Base-by-base conservation (phyloP, 2,113 vertebrate species). In the Cygnus buccinator region DNA sequence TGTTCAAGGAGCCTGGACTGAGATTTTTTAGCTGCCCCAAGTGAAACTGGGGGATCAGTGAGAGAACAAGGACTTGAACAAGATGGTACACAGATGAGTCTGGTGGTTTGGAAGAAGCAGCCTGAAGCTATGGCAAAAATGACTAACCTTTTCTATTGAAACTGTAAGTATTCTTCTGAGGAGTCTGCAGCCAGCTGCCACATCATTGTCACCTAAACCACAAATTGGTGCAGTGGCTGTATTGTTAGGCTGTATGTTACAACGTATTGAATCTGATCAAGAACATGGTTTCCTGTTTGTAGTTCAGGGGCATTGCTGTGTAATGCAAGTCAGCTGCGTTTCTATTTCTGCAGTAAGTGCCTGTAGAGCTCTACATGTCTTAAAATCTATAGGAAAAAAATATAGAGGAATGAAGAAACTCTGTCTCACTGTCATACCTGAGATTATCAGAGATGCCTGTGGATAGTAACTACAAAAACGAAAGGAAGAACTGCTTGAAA, bases 11-110 rank as follows among this genome's bases (percentile, higher is more conserved):
- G 76, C 13, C 20, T 0, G 2, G 50, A 20, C 4, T 84, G 43
- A 76, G 58, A 48, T 77, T 93, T 93, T 95, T 97, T 50, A 83
- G 28, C n/a, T 95, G 59, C 55, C 31, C 43, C 43, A 67, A 52
- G 59, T 86, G 82, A 90, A 85, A 22, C 20, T 83, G 59, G 10
- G 70, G 15, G 84, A 63, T 50, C 54, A 70, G 33, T 35, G 39
- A 67, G 73, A 81, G 66, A 81, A 43, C 41, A 29, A 41, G 28
- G 41, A n/a, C 28, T 86, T 6, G 14, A 70, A 57, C 28, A 58
- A 17, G 39, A 4, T n/a, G 54, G 21, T 50, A 35, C 31, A 37
- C n/a, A 67, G 71, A 52, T 68, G 62, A 18, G 41, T 28, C 72
- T 85, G 35, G 25, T 48, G 25, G 14, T 68, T 90, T 85, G 63